Base-by-base conservation (phyloP, 2,797 vertebrate genomes). In the Acanthis flammea region DNA sequence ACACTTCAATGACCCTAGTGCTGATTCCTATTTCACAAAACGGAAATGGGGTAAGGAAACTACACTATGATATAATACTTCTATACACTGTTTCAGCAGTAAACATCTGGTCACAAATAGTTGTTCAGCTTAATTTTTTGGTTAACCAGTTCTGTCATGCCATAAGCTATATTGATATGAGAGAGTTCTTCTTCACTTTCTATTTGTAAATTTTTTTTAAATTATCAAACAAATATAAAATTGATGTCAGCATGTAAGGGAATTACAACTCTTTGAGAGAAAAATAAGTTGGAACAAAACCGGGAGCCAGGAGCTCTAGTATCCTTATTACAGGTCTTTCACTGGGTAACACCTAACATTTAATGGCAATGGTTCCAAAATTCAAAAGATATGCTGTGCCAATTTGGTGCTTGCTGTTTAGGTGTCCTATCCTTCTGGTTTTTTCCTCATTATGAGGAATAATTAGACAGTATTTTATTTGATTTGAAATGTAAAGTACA, bases 11-110 rank as follows among this genome's bases (percentile, higher is more conserved):
- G 99, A 99, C 92, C 99, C 99, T 41, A 98, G 98, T 90, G 99
- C 99, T 68, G 99, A 99, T 97, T 99, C 98, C 50, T 99, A 98
- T 97, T 99, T 99, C 92, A 99, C 99, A 12, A 99, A 99, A 97
- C 98, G 99, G 97, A 99, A 99, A 97, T 99, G 99, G 99, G 99
- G 99, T 99, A 97, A 98, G 99, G 93, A 94, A 76, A 83, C 62
- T 28, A 19, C 6, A 3, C 27, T 44, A 9, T 45, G 13, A n/a
- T 93, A 4, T 54, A 55, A 3, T 65, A 42, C 57, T 91, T 91
- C 53, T 72, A 25, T 75, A 72, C 75, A 50, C 18, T 72, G 2
- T 68, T 94, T 78, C 48, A 81, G 27, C 58, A 45, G 50, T 85
- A 66, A 45, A 88, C 28, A 66, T n/a, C 55, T 90, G n/a, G 22